A percentile compares a stretch with the other conserved stretches of the same genome.
Conservation (phyloP, 1,140 invertebrate genomes). For the Saccostrea glomerata region DNA sequence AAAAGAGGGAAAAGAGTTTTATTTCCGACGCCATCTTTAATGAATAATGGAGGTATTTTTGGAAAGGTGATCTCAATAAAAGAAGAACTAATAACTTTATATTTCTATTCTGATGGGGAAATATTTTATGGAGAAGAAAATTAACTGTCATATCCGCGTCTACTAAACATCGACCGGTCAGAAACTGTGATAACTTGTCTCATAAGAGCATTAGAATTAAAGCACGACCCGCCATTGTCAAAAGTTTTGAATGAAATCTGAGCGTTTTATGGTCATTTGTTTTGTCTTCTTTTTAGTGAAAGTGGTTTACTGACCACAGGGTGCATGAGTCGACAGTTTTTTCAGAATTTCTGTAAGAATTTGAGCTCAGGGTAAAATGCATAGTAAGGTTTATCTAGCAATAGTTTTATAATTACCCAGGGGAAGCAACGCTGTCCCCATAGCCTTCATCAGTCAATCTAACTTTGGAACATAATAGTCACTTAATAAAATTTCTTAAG, state of each 20-base stretch:
- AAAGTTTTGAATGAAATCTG: slow-evolving; percentile 10
- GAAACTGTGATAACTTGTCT: background rate
- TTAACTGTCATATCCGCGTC: too few relatives aligned
- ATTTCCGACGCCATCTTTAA: too few relatives aligned
- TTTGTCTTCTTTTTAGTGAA: background rate
- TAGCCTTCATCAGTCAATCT: too few relatives aligned
- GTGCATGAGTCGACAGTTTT: slow-evolving; percentile 15
- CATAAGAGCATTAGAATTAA: slow-evolving; percentile 34
- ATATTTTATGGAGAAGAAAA: too few relatives aligned
- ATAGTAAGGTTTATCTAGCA: background rate
- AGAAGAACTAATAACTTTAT: too few relatives aligned
- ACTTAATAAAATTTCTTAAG: background rate
- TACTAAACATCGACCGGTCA: background rate
- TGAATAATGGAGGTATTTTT: too few relatives aligned
- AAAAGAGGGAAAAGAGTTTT: too few relatives aligned
- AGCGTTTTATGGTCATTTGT: slow-evolving; percentile 16
- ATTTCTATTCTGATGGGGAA: too few relatives aligned
- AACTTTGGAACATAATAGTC: background rate
- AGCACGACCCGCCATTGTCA: slow-evolving; percentile 17
- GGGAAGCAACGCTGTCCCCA: too few relatives aligned
- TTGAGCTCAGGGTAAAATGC: background rate
- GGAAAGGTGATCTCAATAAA: too few relatives aligned
- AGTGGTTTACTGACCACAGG: slow-evolving; percentile 33
- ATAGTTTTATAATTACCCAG: too few relatives aligned
- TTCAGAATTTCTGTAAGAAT: background rate